Percentiles rank a stretch among this genome's conserved stretches.
These are phyloP conservation scores for Xanthorhoe spadicearia DNA, from an alignment of 2,888 invertebrate genomes.

Conservation along the genomic window DNA sequence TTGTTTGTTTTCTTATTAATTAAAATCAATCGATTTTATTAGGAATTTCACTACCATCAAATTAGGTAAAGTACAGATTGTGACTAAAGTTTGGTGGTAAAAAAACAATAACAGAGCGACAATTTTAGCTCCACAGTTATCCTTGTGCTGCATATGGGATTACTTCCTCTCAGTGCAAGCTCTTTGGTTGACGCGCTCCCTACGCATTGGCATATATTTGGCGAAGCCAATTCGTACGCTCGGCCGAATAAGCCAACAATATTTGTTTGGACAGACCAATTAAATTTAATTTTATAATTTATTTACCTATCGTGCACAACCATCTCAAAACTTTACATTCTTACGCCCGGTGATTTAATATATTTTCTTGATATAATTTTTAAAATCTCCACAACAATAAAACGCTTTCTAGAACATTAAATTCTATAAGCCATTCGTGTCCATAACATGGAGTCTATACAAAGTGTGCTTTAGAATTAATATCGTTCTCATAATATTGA, in stretches of 20 bases:
- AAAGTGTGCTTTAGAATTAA: conserved; percentile 38
- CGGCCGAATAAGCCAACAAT: conserved; percentile 61
- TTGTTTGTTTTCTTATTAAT: too few relatives aligned
- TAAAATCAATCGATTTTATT: too few relatives aligned
- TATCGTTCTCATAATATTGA: conserved; percentile 28
- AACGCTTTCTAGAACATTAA: conserved; percentile 42
- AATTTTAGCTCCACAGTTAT: background rate
- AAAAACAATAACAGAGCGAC: too few relatives aligned
- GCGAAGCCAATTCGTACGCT: conserved; percentile 45
- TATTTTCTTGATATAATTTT: conserved; percentile 39
- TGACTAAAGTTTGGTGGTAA: too few relatives aligned
- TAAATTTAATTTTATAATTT: conserved; percentile 61
- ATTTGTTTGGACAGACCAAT: conserved; percentile 76
- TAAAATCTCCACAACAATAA: conserved; percentile 39
- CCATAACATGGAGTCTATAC: conserved; percentile 40
- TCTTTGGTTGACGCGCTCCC: conserved; percentile 31
- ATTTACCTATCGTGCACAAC: conserved; percentile 82
- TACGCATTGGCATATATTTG: conserved; percentile 46
- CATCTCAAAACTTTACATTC: conserved; percentile 73
- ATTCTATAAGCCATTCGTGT: conserved; percentile 43
- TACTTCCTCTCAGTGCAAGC: conserved; percentile 18
- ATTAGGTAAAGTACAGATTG: too few relatives aligned
- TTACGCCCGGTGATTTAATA: conserved; percentile 51
- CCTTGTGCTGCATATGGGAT: background rate
- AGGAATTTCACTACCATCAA: too few relatives aligned